These are phyloP conservation scores for Drosophila monieri DNA, from an alignment of 2,888 invertebrate genomes.

Conservation along the genomic window DNA sequence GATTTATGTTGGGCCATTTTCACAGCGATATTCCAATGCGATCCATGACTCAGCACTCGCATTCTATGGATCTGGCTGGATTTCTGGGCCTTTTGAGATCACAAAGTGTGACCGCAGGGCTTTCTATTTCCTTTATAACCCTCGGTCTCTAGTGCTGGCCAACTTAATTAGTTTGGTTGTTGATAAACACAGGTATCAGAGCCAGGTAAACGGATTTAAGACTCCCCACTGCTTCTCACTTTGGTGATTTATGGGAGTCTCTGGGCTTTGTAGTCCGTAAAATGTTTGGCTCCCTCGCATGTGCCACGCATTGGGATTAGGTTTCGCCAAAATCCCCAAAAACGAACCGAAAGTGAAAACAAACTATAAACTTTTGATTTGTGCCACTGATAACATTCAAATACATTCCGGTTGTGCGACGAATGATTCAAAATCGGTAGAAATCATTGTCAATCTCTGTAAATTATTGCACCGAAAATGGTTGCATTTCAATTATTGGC, in stretches of 20 bases:
- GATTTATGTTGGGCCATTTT: constrained; percentile 46
- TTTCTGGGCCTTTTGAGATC: constrained; percentile 33
- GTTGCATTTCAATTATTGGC: constrained; percentile 30
- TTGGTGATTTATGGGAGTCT: constrained; percentile 43
- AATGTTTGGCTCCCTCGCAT: constrained; percentile 45
- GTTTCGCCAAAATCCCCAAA: constrained; percentile 21
- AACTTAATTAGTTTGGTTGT: constrained; percentile 68
- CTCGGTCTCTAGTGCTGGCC: constrained; percentile 14
- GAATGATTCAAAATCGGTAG: constrained; percentile 52
- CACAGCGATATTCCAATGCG: constrained; percentile 42
- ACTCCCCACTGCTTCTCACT: constrained; percentile 23
- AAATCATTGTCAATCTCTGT: neutral
- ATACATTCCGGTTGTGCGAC: constrained; percentile 37
- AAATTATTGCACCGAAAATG: constrained; percentile 9
- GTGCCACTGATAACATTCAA: constrained; percentile 38
- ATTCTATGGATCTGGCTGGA: constrained; percentile 55
- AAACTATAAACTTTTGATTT: constrained; percentile 18
- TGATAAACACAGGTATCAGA: constrained; percentile 21
- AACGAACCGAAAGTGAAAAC: constrained; percentile 54
- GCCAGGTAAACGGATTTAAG: constrained; percentile 74
- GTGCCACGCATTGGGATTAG: constrained; percentile 63
- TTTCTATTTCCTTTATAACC: constrained; percentile 58
- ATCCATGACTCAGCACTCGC: constrained; percentile 67
- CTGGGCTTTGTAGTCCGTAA: constrained; percentile 24
- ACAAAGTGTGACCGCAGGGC: constrained; percentile 57